A percentile compares a stretch with the other conserved stretches of the same genome.
Conservation (phyloP, 2,113 vertebrate genomes). For the Oostethus manadensis region DNA sequence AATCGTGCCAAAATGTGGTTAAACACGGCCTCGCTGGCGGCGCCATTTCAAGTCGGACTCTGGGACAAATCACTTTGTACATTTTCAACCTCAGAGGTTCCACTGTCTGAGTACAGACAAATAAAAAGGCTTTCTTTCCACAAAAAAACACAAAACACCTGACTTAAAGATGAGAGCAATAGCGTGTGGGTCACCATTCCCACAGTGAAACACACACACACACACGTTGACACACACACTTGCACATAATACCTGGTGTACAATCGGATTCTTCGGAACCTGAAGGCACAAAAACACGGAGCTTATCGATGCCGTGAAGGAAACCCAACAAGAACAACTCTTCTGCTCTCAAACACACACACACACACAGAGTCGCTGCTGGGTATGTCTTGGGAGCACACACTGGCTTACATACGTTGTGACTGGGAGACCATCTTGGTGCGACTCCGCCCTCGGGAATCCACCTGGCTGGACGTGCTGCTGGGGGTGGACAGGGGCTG, state of each 20-base stretch:
- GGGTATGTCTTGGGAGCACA: not conserved
- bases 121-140: slow-evolving; percentile 18
- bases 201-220: slow-evolving; percentile 54
- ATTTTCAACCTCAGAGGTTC: slow-evolving; percentile 1
- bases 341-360: not conserved
- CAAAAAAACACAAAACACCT: slow-evolving; percentile 36
- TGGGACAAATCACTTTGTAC: too few species aligned
- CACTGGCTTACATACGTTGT: slow-evolving; percentile 80
- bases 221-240: slow-evolving; percentile 41
- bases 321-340: slow-evolving; percentile 30
- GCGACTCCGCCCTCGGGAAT: slow-evolving; percentile 88
- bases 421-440: slow-evolving; percentile 96
- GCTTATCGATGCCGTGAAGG: slow-evolving; percentile 58
- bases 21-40: too few species aligned
- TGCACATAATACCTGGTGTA: slow-evolving; percentile 91
- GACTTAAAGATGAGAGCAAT: slow-evolving; percentile 54
- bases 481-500: slow-evolving; percentile 76
- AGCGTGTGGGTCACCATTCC: slow-evolving; percentile 54
- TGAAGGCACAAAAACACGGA: slow-evolving; percentile 81
- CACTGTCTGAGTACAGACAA: not conserved
- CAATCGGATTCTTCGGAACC: slow-evolving; percentile 97
- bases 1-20: too few species aligned
- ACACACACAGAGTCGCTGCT: slow-evolving; percentile 2
- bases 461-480: slow-evolving; percentile 77
- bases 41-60: too few species aligned